phyloP scores from a whole-genome alignment of 2,797 vertebrate genomes.

The Florisuga fusca region DNA sequence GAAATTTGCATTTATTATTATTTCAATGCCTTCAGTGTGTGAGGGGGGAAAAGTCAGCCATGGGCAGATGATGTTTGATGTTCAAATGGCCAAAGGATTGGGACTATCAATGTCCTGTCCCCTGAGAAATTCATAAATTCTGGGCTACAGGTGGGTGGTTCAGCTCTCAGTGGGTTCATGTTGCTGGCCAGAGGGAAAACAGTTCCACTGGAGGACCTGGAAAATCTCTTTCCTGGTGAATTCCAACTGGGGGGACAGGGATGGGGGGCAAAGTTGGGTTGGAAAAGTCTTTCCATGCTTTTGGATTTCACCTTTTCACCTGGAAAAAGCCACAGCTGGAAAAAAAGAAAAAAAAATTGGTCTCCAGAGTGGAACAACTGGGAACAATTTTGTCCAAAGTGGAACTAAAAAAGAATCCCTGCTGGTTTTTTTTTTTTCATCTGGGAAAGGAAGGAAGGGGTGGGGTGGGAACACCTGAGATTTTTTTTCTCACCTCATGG shows the following conservation, averaged over 20 bases:
- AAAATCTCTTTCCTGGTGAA: neutral
- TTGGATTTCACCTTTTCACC: neutral
- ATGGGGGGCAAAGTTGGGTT: neutral
- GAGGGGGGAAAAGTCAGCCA: neutral
- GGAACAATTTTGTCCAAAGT: neutral
- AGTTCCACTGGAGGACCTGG: neutral
- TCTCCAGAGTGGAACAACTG: neutral
- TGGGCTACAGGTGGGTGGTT: neutral
- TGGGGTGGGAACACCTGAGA: neutral
- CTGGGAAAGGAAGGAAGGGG: neutral
- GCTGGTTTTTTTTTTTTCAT: neutral
- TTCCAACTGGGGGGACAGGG: accelerated
- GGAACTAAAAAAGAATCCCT: neutral
- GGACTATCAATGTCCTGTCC: neutral
- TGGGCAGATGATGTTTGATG: neutral
- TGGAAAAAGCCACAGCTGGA: neutral
- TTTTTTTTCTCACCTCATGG: neutral
- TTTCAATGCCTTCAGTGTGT: neutral
- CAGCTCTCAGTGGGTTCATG: neutral
- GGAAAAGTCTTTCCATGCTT: neutral
- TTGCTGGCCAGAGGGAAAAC: neutral
- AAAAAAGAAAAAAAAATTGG: neutral
- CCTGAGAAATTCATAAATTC: neutral
- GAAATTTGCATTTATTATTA: neutral
- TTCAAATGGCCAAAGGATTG: neutral